Evolutionary conservation across 2,113 vertebrate species (phyloP).

Genomic region (Erpornis zantholeuca): DNA sequence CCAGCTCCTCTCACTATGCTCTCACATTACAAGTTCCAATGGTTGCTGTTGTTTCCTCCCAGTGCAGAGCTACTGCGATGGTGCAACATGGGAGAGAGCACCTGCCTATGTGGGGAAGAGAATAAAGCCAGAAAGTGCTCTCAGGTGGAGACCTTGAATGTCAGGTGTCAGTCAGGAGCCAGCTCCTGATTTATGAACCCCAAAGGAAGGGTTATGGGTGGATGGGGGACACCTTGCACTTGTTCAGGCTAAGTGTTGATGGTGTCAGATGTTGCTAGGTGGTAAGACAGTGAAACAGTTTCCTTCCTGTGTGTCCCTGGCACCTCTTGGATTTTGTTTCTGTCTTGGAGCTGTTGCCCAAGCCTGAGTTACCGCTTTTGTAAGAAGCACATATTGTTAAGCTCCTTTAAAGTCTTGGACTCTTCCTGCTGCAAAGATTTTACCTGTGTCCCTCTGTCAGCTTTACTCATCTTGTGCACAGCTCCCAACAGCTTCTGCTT

Average conservation of each 20-base stretch:
- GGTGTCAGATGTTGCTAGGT: not conserved
- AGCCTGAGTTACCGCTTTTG: not conserved
- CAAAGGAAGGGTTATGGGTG: not conserved
- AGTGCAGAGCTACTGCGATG: rapidly evolving
- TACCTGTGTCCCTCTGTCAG: not conserved
- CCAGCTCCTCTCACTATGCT: rapidly evolving
- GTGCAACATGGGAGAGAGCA: not conserved
- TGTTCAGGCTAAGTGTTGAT: not conserved
- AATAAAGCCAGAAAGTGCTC: not conserved
- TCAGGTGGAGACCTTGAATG: not conserved
- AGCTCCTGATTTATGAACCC: not conserved
- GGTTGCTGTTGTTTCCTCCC: not conserved
- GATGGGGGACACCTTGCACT: not conserved
- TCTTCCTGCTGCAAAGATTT: not conserved
- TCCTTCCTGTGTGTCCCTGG: too few species aligned
- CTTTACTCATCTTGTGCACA: not conserved
- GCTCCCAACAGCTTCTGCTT: not conserved
- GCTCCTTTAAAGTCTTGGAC: not conserved
- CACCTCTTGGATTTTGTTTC: not conserved
- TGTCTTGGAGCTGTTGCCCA: not conserved
- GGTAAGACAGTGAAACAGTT: rapidly evolving
- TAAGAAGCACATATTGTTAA: not conserved
- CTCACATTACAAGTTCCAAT: not conserved
- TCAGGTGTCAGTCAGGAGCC: not conserved
- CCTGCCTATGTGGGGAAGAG: rapidly evolving